Evolutionary conservation across 2,888 invertebrate genomes (phyloP).

Genomic region (Linnaemya tessellans): DNA sequence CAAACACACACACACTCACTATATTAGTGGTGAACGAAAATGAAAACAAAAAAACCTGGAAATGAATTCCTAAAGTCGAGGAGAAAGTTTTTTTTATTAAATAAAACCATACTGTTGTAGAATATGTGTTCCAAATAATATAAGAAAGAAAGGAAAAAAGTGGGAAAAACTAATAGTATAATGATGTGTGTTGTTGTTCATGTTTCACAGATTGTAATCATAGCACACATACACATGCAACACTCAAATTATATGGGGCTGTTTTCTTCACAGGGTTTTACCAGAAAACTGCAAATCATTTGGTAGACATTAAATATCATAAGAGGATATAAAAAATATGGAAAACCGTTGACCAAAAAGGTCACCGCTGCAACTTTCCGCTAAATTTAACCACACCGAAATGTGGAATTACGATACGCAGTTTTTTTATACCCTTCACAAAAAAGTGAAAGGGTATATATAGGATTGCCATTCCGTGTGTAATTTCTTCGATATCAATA

Average conservation of each 20-base stretch:
- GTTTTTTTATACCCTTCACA: no score
- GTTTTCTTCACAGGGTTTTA: constrained; percentile 5
- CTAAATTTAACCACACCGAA: no score
- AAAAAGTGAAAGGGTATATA: no score
- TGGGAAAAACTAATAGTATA: constrained; percentile 41
- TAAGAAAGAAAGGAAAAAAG: not conserved
- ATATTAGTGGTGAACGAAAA: constrained; percentile 5
- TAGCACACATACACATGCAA: not conserved
- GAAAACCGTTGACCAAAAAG: no score
- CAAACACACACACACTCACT: not conserved
- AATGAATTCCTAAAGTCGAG: constrained; percentile 31
- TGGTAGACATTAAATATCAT: no score
- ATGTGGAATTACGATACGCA: no score
- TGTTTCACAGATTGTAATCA: constrained; percentile 2
- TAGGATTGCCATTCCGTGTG: no score
- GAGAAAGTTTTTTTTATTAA: constrained; percentile 41
- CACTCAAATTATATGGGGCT: constrained; percentile 22
- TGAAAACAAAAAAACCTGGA: constrained; percentile 11
- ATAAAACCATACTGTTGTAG: constrained; percentile 49
- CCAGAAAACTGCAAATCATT: no score
- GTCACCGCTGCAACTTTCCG: no score
- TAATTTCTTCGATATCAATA: no score
- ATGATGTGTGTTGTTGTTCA: constrained; percentile 38
- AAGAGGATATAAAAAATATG: no score
- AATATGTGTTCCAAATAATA: constrained; percentile 36